Evolutionary conservation across 2,113 vertebrate genomes (phyloP), one percentile per base, ranked within the genome.

Genomic region (Maccullochella peelii): DNA sequence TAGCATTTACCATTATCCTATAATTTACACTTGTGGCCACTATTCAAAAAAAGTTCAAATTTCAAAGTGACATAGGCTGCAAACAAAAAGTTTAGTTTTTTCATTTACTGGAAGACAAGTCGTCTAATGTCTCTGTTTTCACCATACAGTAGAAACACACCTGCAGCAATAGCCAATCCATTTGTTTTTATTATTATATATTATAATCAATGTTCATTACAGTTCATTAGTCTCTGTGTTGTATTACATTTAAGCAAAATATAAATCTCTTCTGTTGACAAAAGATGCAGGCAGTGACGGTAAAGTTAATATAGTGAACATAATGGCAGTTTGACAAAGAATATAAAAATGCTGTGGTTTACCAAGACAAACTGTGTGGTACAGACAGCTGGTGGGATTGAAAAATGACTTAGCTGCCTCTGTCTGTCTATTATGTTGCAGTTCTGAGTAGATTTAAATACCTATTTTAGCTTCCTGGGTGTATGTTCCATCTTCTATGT

Each of bases 401-500:
- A 9, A 20, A 72, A 78, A 61, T 25, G 16, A 87, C 38, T 58
- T 11, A 49, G n/a, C 18, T 36, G 25, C 50, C 18, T 61, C 42
- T 36, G 38, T 73, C 52, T 42, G 12, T 79, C 78, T 49, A 18
- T 61, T 27, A 76, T 69, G 47, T 63, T 11, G 16, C 38, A 52
- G 47, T 57, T 84, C 27, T 33, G 50, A 66, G 77, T 61, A 74
- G 47, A 57, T 58, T 74, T 57, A 42, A 69, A 83, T 42, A 66
- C n/a, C 70, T 59, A 20, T 62, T 79, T 89, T 18, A 40, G 23
- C 75, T 80, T 69, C 54, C 33, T 16, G 63, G 44, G 78, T 36
- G 23, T 52, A 58, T 61, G 80, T 77, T 62, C 73, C 73, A 79
- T 85, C 76, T 71, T 50, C 38, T 69, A 79, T 90, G 85, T 67